Evolutionary conservation across 2,113 vertebrate genomes (phyloP).

Genomic region (Dromiciops gliroides): DNA sequence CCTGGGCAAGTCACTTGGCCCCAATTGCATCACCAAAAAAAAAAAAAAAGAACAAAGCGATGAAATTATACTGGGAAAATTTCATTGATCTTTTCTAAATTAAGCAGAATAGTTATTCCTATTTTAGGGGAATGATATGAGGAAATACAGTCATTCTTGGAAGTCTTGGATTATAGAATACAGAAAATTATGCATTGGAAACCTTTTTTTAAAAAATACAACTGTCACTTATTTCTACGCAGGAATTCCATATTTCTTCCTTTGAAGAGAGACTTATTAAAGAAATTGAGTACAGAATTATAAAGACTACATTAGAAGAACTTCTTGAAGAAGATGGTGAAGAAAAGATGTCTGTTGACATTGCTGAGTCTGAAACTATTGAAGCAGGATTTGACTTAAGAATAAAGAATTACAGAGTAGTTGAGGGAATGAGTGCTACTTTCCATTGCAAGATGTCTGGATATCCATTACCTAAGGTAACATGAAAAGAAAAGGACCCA

Average conservation of each 20-base stretch:
- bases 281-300: conserved; percentile 96
- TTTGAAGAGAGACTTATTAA: conserved; percentile 98
- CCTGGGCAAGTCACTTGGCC: no score
- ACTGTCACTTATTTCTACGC: conserved; percentile 54
- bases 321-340: conserved; percentile 94
- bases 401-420: conserved; percentile 95
- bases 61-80: background rate
- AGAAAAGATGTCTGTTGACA: conserved; percentile 89
- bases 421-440: conserved; percentile 96
- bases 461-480: conserved; percentile 95
- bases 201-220: conserved; percentile 9
- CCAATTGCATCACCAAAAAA: no score
- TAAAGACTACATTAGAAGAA: conserved; percentile 93
- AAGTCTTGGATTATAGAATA: background rate
- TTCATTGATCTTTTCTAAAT: background rate
- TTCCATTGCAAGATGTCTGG: conserved; percentile 96
- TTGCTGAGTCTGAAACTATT: conserved; percentile 89
- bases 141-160: background rate
- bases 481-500: background rate
- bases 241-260: conserved; percentile 97
- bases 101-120: background rate
- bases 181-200: background rate
- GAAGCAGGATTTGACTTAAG: conserved; percentile 91
- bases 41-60: background rate
- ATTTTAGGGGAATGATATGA: background rate